Percentiles rank a stretch among this genome's conserved stretches.
Evolutionary conservation across 2,888 invertebrate genomes (phyloP).

Genomic region (Papilio protenor): DNA sequence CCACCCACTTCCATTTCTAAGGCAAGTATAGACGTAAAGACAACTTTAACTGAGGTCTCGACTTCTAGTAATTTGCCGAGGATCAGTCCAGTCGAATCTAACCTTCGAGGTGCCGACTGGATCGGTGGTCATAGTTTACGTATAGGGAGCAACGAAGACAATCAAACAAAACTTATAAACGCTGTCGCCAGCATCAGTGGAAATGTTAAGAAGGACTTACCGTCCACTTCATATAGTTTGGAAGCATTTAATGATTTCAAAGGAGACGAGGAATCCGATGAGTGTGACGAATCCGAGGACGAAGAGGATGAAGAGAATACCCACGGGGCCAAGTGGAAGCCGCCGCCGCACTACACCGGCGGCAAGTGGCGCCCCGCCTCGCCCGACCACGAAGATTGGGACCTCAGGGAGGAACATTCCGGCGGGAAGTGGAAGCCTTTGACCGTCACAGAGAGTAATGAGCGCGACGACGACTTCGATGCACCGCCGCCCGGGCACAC

Average conservation of each 20-base stretch:
- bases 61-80: slow-evolving; percentile 69
- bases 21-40: slow-evolving; percentile 64
- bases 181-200: slow-evolving; percentile 87
- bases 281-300: slow-evolving; percentile 85
- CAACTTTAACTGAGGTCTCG: slow-evolving; percentile 62
- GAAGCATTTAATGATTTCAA: slow-evolving; percentile 74
- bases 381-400: slow-evolving; percentile 84
- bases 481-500: slow-evolving; percentile 89
- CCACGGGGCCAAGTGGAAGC: slow-evolving; percentile 91
- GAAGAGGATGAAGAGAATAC: slow-evolving; percentile 81
- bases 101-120: slow-evolving; percentile 85
- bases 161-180: slow-evolving; percentile 86
- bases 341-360: slow-evolving; percentile 80
- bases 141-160: slow-evolving; percentile 83
- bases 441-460: slow-evolving; percentile 64
- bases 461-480: slow-evolving; percentile 80
- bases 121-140: slow-evolving; percentile 85
- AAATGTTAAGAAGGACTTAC: slow-evolving; percentile 80
- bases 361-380: slow-evolving; percentile 79
- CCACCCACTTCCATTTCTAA: slow-evolving; percentile 73
- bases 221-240: slow-evolving; percentile 68
- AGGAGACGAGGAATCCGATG: slow-evolving; percentile 79
- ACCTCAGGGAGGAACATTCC: slow-evolving; percentile 79
- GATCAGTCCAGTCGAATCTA: slow-evolving; percentile 74
- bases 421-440: slow-evolving; percentile 87